Evolutionary conservation across 2,113 vertebrate genomes (phyloP).

Genomic region (Rhynchomys soricoides): DNA sequence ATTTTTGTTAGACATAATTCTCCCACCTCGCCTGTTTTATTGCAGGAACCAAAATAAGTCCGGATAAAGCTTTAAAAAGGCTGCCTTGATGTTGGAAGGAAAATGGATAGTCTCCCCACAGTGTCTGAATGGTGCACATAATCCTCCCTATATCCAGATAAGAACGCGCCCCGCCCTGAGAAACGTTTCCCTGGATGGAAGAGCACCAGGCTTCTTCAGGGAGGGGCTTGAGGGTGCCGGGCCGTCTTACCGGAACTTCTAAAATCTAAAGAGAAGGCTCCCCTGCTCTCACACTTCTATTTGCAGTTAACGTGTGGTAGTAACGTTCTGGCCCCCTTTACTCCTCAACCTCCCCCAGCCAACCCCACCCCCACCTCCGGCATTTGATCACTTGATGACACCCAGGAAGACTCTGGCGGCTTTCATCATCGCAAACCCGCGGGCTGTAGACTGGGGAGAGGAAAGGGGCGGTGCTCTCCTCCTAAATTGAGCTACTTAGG

Average conservation of each 20-base stretch:
- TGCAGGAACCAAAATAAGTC: slow-evolving; percentile 67
- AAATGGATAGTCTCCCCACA: slow-evolving; percentile 52
- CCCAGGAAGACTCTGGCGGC: neutral
- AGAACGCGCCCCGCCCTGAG: slow-evolving; percentile 47
- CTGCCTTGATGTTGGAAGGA: slow-evolving; percentile 62
- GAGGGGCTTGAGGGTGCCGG: slow-evolving; percentile 27
- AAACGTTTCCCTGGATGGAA: slow-evolving; percentile 41
- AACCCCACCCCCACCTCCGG: neutral
- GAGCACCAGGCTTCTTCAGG: slow-evolving; percentile 1
- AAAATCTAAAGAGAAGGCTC: slow-evolving; percentile 35
- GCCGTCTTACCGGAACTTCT: slow-evolving; percentile 51
- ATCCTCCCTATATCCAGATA: slow-evolving; percentile 64
- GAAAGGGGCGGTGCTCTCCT: neutral
- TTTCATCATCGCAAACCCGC: slow-evolving; percentile 8
- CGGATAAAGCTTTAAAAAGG: slow-evolving; percentile 68
- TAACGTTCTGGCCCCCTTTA: slow-evolving; percentile 11
- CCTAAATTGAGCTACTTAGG: neutral
- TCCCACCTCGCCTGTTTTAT: slow-evolving; percentile 66
- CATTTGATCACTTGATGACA: slow-evolving; percentile 21
- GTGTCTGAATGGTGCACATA: slow-evolving; percentile 39
- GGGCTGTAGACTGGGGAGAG: neutral
- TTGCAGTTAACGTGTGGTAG: slow-evolving; percentile 28
- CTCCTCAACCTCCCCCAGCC: slow-evolving; percentile 3
- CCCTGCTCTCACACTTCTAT: neutral
- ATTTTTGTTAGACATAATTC: slow-evolving; percentile 73